These are phyloP conservation scores for Embidobia sp. DNA, from an alignment of 2,888 invertebrate species.

Conservation along the genomic window DNA sequence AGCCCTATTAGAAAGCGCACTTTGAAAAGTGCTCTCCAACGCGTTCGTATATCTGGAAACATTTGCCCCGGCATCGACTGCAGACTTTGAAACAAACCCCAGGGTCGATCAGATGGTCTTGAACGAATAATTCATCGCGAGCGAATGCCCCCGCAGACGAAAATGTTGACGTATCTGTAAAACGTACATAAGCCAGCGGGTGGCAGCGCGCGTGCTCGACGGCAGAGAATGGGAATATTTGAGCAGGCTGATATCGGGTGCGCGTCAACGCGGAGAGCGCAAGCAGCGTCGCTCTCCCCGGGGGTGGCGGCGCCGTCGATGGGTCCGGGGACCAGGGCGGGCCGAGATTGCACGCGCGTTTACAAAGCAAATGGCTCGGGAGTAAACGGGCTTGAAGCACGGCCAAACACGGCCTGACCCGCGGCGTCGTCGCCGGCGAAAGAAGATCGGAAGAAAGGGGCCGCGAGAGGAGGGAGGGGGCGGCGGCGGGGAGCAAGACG, in stretches of 20 bases:
- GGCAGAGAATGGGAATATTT: constrained; percentile 68
- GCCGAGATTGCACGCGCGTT: constrained; percentile 79
- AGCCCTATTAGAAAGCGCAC: too few relatives aligned
- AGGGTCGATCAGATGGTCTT: too few relatives aligned
- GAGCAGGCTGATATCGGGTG: constrained; percentile 60
- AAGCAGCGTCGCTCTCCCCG: constrained; percentile 20
- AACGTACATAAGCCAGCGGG: constrained; percentile 22
- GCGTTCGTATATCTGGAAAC: too few relatives aligned
- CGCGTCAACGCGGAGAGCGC: constrained; percentile 55
- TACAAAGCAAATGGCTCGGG: constrained; percentile 81
- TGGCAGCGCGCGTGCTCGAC: constrained; percentile 12
- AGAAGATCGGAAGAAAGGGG: constrained; percentile 13
- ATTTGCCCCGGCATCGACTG: too few relatives aligned
- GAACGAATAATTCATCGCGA: constrained; percentile 50
- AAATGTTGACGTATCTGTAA: constrained; percentile 53
- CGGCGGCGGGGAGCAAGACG: neutral
- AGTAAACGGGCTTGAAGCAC: constrained; percentile 78
- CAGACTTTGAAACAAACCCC: too few relatives aligned
- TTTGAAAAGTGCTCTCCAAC: too few relatives aligned
- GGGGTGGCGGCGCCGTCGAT: constrained; percentile 22
- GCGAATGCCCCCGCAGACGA: constrained; percentile 35
- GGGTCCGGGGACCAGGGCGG: constrained; percentile 20
- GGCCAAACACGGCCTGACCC: constrained; percentile 71
- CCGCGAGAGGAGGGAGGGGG: constrained; percentile 7
- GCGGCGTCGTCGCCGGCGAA: constrained; percentile 68